phyloP scores from a whole-genome alignment of 2,113 vertebrate genomes.

The Brachyhypopomus gauderio region DNA sequence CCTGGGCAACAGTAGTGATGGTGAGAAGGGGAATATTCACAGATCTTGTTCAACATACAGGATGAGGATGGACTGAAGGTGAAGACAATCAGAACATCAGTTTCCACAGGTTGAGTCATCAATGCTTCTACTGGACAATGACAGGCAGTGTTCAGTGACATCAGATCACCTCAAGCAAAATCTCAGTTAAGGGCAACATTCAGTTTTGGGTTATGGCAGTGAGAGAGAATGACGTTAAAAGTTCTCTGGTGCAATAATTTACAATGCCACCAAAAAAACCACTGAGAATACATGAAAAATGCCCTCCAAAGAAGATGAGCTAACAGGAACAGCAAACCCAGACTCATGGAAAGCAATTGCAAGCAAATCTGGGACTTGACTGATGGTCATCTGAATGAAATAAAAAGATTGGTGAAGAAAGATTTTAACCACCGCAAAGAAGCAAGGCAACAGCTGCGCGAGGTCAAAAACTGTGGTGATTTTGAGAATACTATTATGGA shows the following conservation, averaged over 20 bases:
- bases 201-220: background rate
- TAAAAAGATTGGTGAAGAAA: background rate
- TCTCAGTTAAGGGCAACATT: background rate
- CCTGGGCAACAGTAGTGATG: background rate
- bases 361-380: no score
- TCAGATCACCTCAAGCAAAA: conserved; percentile 4
- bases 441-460: background rate
- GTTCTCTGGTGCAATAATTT: no score
- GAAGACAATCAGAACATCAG: background rate
- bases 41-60: background rate
- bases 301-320: no score
- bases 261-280: no score
- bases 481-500: background rate
- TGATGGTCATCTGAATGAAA: background rate
- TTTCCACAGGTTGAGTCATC: background rate
- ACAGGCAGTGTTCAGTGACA: background rate
- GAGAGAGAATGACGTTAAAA: background rate
- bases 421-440: background rate
- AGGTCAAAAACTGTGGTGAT: background rate
- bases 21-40: background rate
- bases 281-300: no score
- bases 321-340: no score
- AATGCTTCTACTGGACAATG: no score
- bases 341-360: no score
- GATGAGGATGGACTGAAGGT: background rate